phyloP scores from a whole-genome alignment of 2,113 vertebrate species.

The Orcinus orca region DNA sequence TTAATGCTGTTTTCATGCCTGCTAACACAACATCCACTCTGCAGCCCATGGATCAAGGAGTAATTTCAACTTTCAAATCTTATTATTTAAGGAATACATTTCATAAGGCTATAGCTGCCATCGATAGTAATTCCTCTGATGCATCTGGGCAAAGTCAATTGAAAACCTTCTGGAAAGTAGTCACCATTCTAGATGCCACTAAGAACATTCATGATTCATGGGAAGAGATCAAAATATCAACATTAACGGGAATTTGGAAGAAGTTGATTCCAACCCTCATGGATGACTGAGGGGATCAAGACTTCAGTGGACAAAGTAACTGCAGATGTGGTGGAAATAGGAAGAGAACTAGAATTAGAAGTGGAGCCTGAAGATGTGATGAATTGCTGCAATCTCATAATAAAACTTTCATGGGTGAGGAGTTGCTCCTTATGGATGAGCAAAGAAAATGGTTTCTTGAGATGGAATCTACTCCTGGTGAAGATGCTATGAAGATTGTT shows the following conservation, averaged over 20 bases:
- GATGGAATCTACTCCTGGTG: not conserved
- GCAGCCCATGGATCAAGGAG: not conserved
- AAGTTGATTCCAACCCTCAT: not conserved
- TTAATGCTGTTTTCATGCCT: not conserved
- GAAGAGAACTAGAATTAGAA: not conserved
- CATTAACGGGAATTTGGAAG: not conserved
- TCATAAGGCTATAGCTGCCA: not conserved
- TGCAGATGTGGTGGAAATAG: not conserved
- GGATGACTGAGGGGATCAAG: not conserved
- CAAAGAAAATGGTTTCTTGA: not conserved
- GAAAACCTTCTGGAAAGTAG: not conserved
- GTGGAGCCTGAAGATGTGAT: not conserved
- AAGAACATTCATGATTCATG: not conserved
- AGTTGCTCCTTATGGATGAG: not conserved
- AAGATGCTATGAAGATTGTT: not conserved
- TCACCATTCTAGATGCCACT: not conserved
- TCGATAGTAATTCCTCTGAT: not conserved
- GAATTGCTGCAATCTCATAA: not conserved
- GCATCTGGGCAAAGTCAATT: not conserved
- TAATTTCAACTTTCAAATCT: not conserved
- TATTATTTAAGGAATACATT: not conserved
- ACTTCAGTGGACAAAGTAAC: not conserved
- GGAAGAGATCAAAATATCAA: not conserved
- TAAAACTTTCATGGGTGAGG: not conserved
- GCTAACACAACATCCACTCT: not conserved